A percentile compares a stretch with the other conserved stretches of the same genome.
Conservation (phyloP, 2,113 vertebrate species). For the Catagonus wagneri region DNA sequence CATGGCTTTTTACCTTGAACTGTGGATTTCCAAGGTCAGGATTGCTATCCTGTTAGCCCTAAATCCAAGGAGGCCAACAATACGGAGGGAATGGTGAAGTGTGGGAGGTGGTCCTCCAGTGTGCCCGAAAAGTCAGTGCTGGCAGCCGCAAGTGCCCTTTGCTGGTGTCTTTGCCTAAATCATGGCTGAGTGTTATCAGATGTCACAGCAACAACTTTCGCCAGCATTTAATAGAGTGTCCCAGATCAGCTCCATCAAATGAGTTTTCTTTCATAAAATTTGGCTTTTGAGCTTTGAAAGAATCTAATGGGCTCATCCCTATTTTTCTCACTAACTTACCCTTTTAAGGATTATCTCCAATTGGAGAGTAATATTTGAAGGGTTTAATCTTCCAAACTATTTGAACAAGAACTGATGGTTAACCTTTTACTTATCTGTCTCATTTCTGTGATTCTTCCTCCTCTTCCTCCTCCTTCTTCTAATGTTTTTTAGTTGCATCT, state of each 20-base stretch:
- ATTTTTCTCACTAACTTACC: conserved; percentile 46
- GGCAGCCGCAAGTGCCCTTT: not conserved
- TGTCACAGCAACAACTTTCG: conserved; percentile 52
- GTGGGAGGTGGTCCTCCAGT: not conserved
- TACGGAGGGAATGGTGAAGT: not conserved
- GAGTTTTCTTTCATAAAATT: conserved; percentile 74
- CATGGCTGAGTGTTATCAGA: not conserved
- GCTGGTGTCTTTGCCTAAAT: conserved; percentile 23
- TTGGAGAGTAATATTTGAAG: conserved; percentile 51
- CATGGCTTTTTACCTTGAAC: not conserved
- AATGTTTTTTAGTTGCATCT: not conserved
- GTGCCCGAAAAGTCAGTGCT: not conserved
- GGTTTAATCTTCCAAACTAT: conserved; percentile 40
- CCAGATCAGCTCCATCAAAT: conserved; percentile 63
- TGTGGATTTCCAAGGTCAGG: conserved; percentile 13
- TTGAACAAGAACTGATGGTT: conserved; percentile 38
- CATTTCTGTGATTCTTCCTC: conserved; percentile 27
- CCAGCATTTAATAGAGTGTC: conserved; percentile 54
- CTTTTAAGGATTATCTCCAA: conserved; percentile 66
- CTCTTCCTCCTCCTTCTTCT: not conserved
- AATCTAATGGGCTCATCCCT: conserved; percentile 3
- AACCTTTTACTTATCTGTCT: conserved; percentile 52
- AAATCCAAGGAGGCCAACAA: not conserved
- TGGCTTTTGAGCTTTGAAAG: conserved; percentile 75
- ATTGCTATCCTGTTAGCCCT: not conserved